Percentiles rank a stretch among this genome's conserved stretches.
Evolutionary conservation across 2,797 vertebrate species (phyloP).

Genomic region (Cuniculus paca): DNA sequence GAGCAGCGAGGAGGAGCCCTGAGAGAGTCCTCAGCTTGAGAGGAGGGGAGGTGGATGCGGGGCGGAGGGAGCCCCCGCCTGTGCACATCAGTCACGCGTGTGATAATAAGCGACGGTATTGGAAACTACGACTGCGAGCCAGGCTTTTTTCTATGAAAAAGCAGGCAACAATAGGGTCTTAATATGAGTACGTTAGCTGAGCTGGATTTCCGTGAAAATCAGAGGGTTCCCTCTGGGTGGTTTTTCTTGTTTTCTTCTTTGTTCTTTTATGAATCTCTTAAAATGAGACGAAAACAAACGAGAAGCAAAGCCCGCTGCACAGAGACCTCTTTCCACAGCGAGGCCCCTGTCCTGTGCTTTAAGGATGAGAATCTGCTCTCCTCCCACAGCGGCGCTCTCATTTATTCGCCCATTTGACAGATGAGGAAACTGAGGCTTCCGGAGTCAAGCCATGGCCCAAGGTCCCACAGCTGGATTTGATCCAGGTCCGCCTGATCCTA

Average conservation of each 20-base stretch:
- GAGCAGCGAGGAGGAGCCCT: neutral
- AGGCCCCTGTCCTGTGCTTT: neutral
- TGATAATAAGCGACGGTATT: neutral
- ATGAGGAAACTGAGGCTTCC: conserved; percentile 30
- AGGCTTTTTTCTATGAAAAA: neutral
- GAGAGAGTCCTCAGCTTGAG: neutral
- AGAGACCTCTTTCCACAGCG: neutral
- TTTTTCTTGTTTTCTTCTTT: neutral
- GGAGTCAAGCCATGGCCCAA: neutral
- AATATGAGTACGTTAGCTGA: neutral
- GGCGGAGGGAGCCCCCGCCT: neutral
- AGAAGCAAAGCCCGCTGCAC: neutral
- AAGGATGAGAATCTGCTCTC: neutral
- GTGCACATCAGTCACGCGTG: neutral
- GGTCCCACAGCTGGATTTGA: neutral
- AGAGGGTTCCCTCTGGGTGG: neutral
- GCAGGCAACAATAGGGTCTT: neutral
- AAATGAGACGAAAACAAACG: neutral
- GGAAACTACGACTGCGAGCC: neutral
- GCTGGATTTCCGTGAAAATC: neutral
- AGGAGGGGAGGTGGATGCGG: neutral
- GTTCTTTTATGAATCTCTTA: neutral
- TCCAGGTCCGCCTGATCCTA: neutral
- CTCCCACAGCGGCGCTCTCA: accelerated
- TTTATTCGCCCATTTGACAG: neutral